These are phyloP conservation scores for Platycercus adscitus DNA, from an alignment of 2,113 vertebrate genomes.

Conservation along the genomic window DNA sequence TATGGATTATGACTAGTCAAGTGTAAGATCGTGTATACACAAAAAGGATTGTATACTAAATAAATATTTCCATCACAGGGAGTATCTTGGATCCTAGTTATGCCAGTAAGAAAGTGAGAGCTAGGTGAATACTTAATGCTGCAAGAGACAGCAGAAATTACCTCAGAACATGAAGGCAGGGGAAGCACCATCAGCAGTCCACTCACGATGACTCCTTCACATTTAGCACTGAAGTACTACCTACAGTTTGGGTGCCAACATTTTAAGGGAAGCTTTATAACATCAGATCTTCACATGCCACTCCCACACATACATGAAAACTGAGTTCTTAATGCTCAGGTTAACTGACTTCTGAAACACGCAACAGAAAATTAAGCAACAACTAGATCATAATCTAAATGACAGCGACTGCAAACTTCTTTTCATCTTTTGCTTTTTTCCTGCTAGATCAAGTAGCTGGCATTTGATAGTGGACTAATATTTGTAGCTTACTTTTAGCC, in stretches of 20 bases:
- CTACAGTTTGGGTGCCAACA: not conserved
- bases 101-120: not conserved
- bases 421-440: not conserved
- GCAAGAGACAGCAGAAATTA: not conserved
- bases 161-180: fast-evolving
- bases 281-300: not conserved
- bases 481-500: not conserved
- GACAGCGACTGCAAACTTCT: not conserved
- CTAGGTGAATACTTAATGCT: not conserved
- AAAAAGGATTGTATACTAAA: not conserved
- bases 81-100: not conserved
- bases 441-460: not conserved
- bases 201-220: not conserved
- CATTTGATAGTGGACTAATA: not conserved
- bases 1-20: not conserved
- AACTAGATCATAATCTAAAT: slow-evolving; percentile 6
- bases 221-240: not conserved
- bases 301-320: not conserved
- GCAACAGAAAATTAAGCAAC: not conserved
- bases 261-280: not conserved
- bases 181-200: not conserved
- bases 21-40: not conserved
- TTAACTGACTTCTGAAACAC: not conserved
- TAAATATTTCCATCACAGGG: not conserved
- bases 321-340: not conserved